Percentiles rank a stretch among this genome's conserved stretches.
Conservation (phyloP, 2,797 vertebrate genomes). For the Acanthiza pusilla region DNA sequence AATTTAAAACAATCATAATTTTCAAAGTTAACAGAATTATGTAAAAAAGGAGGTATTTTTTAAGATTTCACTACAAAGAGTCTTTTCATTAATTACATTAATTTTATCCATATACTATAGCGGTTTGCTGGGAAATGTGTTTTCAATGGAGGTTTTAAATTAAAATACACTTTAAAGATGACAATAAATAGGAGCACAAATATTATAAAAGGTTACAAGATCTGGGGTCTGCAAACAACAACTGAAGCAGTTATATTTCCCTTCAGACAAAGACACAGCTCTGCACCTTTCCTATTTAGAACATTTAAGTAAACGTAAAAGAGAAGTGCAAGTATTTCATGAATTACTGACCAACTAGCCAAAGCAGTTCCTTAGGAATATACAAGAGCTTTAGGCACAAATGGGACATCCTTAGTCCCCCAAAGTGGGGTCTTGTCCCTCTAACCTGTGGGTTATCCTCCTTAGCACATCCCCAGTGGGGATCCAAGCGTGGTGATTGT, state of each 20-base stretch:
- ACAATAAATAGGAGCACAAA: neutral
- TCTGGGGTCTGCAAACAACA: neutral
- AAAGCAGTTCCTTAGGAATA: neutral
- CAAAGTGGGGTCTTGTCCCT: neutral
- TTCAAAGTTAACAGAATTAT: constrained; percentile 3
- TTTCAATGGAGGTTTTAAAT: neutral
- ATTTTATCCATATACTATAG: neutral
- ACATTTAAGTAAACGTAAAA: neutral
- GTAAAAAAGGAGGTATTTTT: neutral
- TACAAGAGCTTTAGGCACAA: neutral
- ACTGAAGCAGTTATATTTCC: neutral
- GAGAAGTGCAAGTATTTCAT: neutral
- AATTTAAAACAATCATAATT: constrained; percentile 17
- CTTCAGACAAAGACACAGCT: neutral
- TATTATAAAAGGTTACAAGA: neutral
- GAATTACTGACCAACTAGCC: neutral
- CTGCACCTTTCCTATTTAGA: neutral
- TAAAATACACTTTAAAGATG: neutral
- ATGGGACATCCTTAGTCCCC: neutral
- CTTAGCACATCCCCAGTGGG: accelerated
- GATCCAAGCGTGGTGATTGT: accelerated
- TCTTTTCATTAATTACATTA: neutral
- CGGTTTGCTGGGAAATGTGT: accelerated
- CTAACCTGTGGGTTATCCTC: neutral
- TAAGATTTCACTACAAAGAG: neutral